Base-by-base conservation (phyloP, 2,888 invertebrate genomes). In the Fragum sueziense region DNA sequence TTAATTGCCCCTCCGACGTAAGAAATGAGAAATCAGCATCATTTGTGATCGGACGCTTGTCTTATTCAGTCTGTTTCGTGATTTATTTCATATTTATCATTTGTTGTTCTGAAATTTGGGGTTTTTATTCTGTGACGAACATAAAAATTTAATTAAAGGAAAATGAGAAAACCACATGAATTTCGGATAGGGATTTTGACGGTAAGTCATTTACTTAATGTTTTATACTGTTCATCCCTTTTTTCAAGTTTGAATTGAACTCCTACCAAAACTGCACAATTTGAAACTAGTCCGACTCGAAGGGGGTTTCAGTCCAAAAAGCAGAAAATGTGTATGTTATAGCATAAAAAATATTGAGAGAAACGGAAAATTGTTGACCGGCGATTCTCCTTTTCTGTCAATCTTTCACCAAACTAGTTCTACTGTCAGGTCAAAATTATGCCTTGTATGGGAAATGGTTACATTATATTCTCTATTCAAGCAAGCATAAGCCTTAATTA, bases 101-200 rank as follows among this genome's bases (percentile, higher is more conserved):
- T 47, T 47, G n/a, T 14, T 47, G 7, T 3, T 47, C 47, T 47
- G 47, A 47, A 47, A 47, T 47, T 47, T 47, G 47, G 47, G 47
- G 47, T 47, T 20, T 14, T 47, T 2, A 3, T 47, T 20, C 14
- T 20, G 17, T 47, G 3, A 47, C 47, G 47, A 20, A 9, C n/a
- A 9, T 4, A 9, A 14, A 4, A 14, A 47, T 14, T 9, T 20
- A 4, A 14, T n/a, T 47, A 14, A 9, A 14, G 37, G 11, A 57
- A 57, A 33, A 61, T 61, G 61, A 61, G 20, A 33, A 61, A n/a
- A 20, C 61, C 33, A 31, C n/a, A 27, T 31, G 57, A 27, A 57
- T 57, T 57, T 57, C 11, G n/a, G 25, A 33, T 29, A 11, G 61
- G 61, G 33, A 61, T 61, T 20, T 20, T 61, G 31, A 11, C 33